Percentiles rank a stretch among this genome's conserved stretches.
These are phyloP conservation scores for Odontocerum albicorne DNA, from an alignment of 2,888 invertebrate genomes.

Conservation along the genomic window DNA sequence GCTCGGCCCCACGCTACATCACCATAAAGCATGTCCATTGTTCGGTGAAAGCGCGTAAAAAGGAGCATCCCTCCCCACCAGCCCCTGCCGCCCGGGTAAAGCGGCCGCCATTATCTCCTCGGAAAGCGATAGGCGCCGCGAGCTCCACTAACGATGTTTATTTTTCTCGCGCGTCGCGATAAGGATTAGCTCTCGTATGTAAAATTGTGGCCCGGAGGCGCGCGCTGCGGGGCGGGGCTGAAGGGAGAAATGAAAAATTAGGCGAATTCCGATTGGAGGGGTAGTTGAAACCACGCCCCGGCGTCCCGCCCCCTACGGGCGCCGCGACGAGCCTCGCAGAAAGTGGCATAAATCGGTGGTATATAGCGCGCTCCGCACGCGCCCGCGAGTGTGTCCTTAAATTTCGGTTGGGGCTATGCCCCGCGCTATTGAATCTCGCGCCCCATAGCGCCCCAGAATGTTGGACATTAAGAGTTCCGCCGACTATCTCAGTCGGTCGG, in stretches of 20 bases:
- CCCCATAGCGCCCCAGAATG: conserved; percentile 54
- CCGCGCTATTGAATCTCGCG: conserved; percentile 17
- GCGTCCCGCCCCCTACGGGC: conserved; percentile 36
- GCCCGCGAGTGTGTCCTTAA: conserved; percentile 44
- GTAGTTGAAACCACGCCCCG: conserved; percentile 34
- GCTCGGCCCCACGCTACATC: conserved; percentile 27
- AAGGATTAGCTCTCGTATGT: conserved; percentile 55
- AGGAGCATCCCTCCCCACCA: conserved; percentile 37
- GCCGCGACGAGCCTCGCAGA: conserved; percentile 28
- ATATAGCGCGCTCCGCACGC: conserved; percentile 29
- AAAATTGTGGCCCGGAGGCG: conserved; percentile 18
- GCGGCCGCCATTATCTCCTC: conserved; percentile 56
- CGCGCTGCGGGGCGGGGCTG: conserved; percentile 45
- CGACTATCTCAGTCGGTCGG: conserved; percentile 88
- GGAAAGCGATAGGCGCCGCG: conserved; percentile 37
- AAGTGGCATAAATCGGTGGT: conserved; percentile 35
- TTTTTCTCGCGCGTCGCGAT: conserved; percentile 51
- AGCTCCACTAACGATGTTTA: conserved; percentile 51
- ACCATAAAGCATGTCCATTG: conserved; percentile 30
- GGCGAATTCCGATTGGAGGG: conserved; percentile 1
- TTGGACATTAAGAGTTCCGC: conserved; percentile 91
- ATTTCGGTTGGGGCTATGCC: conserved; percentile 43
- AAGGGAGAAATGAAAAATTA: neutral
- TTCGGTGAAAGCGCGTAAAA: conserved; percentile 21
- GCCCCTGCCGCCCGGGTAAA: conserved; percentile 48